Evolutionary conservation across 2,888 invertebrate genomes (phyloP), one percentile per base, ranked within the genome.

Genomic region (Drosophila meridiana): DNA sequence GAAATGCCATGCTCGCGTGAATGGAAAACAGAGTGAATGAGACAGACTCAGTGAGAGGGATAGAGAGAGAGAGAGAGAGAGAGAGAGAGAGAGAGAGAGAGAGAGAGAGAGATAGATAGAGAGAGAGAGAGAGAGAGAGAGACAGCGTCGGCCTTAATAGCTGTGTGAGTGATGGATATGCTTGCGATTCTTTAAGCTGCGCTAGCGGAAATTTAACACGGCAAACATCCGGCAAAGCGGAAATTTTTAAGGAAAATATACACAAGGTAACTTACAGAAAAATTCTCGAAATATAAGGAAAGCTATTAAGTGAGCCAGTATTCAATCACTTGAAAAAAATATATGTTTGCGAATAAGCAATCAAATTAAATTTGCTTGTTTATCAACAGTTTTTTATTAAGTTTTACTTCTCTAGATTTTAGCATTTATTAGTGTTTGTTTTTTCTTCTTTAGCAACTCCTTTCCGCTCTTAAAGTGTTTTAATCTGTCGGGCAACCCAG

Each of bases 161-260:
- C 58, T 58, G 56, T 72, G 70, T 73, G 81, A 57, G 68, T 64
- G 73, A 86, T 83, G 82, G 64, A 74, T 80, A 65, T 64, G 55
- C 28, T 38, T 43, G 50, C 30, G 61, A 53, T 59, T 45, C 48
- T 48, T 47, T 69, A 47, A 64, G 43, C 61, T 38, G 38, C 40
- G 40, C 36, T 43, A 69, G 38, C 79, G 87, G 76, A 86, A 83
- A 82, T 83, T 83, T 75, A 74, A 81, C 73, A 68, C 50, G 68
- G 74, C 73, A 73, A 69, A 69, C 75, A 68, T 55, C 62, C 63
- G 63, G 66, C 32, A 40, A 53, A 68, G 42, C 34, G 53, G 30
- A 73, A 72, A 70, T 13, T 62, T 38, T 48, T 28, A 30, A 14
- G 5, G 9, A 47, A 32, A 48, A 36, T 14, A 2, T n/a, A 4